Evolutionary conservation across 2,888 invertebrate species (phyloP), one percentile per base, ranked within the genome.

Genomic region (Rugalucina vietnamica): DNA sequence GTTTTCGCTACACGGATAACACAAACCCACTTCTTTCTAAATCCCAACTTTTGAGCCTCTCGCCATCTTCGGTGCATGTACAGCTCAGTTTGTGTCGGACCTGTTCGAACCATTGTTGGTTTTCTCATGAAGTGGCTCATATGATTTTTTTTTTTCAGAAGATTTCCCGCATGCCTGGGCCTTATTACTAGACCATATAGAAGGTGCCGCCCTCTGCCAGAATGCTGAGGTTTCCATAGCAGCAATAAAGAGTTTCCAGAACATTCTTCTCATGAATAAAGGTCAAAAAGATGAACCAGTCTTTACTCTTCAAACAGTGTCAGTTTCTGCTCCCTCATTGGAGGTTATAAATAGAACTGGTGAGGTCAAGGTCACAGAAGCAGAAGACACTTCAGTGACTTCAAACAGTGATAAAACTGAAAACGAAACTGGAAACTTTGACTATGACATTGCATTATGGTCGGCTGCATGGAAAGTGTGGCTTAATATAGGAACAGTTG

Each of bases 91-190:
- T n/a, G n/a, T n/a, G n/a, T n/a, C n/a, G n/a, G n/a, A n/a, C n/a
- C n/a, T n/a, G n/a, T n/a, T n/a, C n/a, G n/a, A n/a, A n/a, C n/a
- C n/a, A n/a, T n/a, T n/a, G n/a, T n/a, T n/a, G n/a, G n/a, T n/a
- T n/a, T n/a, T n/a, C n/a, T n/a, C n/a, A n/a, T n/a, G n/a, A n/a
- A n/a, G n/a, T 49, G 50, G 50, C 50, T 49, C 18, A 18, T 49
- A 49, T 49, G 50, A 49, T 72, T 43, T 72, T 43, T n/a, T 72
- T 5, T 34, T 57, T 89, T 43, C 91, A 94, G 98, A 98, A 0
- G 99, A 99, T 96, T 99, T 99, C 95, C 97, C 97, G 75, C 96
- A 98, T 76, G 98, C 98, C 0, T 99, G 99, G 99, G 97, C 97
- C 0, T 96, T 98, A 1, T 96, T 99, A 27, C 96, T 99, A 54